Base-by-base conservation (phyloP, 2,797 vertebrate species). In the Myotis vivesi region DNA sequence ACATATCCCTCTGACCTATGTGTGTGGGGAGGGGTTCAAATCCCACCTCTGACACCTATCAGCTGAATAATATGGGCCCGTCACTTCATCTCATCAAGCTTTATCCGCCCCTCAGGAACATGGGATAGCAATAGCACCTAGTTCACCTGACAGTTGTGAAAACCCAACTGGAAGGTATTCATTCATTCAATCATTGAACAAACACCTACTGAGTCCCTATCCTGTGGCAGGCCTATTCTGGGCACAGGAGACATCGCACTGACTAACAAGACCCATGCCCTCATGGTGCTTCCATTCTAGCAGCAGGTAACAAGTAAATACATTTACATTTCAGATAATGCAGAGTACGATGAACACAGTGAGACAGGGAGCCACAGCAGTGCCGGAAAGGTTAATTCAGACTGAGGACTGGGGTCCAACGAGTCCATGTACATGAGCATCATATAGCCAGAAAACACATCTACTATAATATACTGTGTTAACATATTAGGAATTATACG, bases 321-420 rank as follows among this genome's bases (percentile, higher is more conserved):
- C 66, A 44, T 3, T 68, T 44, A 41, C 25, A 23, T 41, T 68
- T 90, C 80, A 66, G 66, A 28, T 19, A 9, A 28, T 1, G 3
- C 66, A 30, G n/a, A 38, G 2, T 0, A 4, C 46, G 0, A 0
- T 0, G 49, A 13, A 23, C 8, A 59, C 33, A 16, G 16, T 10
- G 36, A 33, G 33, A 8, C 10, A 33, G 46, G 53, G 68, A 44
- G 49, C 82, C 44, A 0, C 0, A 2, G 57, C 0, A 8, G 25
- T 0, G 17, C 19, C 3, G 20, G 57, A 28, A 41, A 13, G 25
- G 11, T 15, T 44, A 20, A 6, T 23, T 11, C n/a, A 9, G 51
- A 15, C 33, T 8, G 2, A 66, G 62, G 25, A 19, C 0, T 9
- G 8, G 3, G 13, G 20, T 57, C 66, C 20, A 13, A 20, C 0